Conservation (phyloP, 2,113 vertebrate genomes). For the Paratilapia polleni region DNA sequence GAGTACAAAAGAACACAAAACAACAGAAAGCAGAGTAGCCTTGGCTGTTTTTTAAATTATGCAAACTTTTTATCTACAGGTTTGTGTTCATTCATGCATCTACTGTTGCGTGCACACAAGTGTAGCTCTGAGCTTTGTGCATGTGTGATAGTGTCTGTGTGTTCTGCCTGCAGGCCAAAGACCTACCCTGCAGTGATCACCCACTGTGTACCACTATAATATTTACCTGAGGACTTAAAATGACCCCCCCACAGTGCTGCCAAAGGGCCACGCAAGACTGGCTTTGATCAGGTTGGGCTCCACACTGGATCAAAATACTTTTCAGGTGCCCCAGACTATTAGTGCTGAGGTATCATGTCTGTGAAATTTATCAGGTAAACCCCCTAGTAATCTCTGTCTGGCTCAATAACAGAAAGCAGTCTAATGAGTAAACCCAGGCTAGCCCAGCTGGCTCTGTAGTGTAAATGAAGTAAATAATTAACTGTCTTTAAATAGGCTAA, state of each 20-base stretch:
- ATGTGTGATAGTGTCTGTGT: constrained; percentile 13
- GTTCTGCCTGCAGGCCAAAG: constrained; percentile 24
- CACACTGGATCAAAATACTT: neutral
- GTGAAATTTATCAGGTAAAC: constrained; percentile 24
- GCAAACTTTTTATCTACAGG: neutral
- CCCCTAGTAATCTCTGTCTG: constrained; percentile 16
- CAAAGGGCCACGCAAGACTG: constrained; percentile 26
- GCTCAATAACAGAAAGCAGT: constrained; percentile 37
- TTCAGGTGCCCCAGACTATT: neutral
- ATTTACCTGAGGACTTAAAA: constrained; percentile 60
- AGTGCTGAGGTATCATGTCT: neutral
- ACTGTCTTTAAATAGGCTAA: constrained; percentile 68
- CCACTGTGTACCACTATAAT: constrained; percentile 68
- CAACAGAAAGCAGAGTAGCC: neutral
- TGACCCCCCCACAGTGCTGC: constrained; percentile 49
- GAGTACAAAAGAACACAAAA: constrained; percentile 22
- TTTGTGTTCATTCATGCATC: constrained; percentile 34
- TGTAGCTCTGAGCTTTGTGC: constrained; percentile 12
- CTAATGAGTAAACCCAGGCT: constrained; percentile 56
- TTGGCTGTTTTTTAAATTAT: neutral
- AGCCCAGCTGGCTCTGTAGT: constrained; percentile 38
- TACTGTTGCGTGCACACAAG: neutral
- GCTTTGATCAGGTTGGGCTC: constrained; percentile 10
- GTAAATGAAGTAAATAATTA: constrained; percentile 74
- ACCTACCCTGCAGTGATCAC: constrained; percentile 52